Conservation (phyloP, 2,113 vertebrate species). For the Protomyctophum bolini region DNA sequence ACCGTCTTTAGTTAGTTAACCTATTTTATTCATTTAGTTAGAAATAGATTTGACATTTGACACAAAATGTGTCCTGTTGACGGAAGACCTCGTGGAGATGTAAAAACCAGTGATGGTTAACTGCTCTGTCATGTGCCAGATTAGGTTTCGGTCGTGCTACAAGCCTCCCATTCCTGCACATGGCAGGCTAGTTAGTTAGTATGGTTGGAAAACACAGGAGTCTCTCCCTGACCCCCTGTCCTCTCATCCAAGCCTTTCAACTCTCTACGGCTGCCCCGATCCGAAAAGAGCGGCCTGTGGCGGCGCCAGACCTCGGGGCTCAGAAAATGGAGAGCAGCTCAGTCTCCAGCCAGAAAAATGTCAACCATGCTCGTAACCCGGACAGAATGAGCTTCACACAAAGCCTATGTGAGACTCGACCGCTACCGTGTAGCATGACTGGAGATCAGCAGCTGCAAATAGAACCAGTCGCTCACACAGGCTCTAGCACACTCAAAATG, state of each 20-base stretch:
- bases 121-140: slow-evolving; percentile 66
- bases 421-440: slow-evolving; percentile 6
- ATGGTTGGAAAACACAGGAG: slow-evolving; percentile 32
- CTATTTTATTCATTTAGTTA: background rate
- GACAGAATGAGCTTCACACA: slow-evolving; percentile 52
- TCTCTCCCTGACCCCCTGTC: background rate
- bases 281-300: slow-evolving; percentile 46
- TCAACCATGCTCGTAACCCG: slow-evolving; percentile 40
- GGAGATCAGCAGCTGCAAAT: slow-evolving; percentile 2
- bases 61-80: slow-evolving; percentile 47
- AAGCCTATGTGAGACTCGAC: slow-evolving; percentile 32
- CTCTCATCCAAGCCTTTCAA: slow-evolving; percentile 51
- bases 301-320: slow-evolving; percentile 55
- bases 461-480: background rate
- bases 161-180: slow-evolving; percentile 55
- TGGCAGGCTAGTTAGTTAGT: slow-evolving; percentile 55
- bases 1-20: too few species aligned
- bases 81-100: slow-evolving; percentile 46
- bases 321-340: slow-evolving; percentile 53
- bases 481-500: background rate
- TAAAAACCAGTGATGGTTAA: slow-evolving; percentile 63
- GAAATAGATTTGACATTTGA: slow-evolving; percentile 14
- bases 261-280: slow-evolving; percentile 23
- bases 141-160: slow-evolving; percentile 59
- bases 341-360: slow-evolving; percentile 36